Evolutionary conservation across 2,888 invertebrate species (phyloP), one percentile per base, ranked within the genome.

Genomic region (Galeopsomyia nigrocyanea): DNA sequence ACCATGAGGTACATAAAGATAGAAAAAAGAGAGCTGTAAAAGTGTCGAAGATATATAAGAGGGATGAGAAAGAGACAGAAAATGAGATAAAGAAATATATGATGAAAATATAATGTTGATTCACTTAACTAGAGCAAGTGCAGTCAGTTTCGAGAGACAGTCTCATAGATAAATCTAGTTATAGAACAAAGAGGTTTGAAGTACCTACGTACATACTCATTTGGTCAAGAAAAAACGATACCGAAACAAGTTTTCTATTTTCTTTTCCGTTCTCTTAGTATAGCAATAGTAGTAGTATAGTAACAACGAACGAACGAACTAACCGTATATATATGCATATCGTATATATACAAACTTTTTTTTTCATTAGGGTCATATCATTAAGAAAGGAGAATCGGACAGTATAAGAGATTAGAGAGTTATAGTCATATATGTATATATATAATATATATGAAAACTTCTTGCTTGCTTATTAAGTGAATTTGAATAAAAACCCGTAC

Each of bases 401-500:
- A 39, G 39, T 39, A n/a, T n/a, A n/a, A 39, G 39, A 39, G 13
- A 26, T 26, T 39, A 39, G 39, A 39, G 7, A 10, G 39, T 39
- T 49, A 49, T 22, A 49, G 39, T 19, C 22, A 51, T 61, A 49
- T 47, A 17, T 19, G 39, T 56, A 47, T 47, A 57, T 57, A 66
- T 66, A 46, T 22, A 56, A 22, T 74, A 74, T 60, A 71, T 39
- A 39, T 39, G 68, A 66, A 63, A 67, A 66, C 66, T 73, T 84
- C 83, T 39, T 39, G 86, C 86, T 86, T 85, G 85, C 85, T 86
- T 83, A 84, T 83, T 85, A 80, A 78, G 78, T 78, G 74, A 79
- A 73, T 26, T n/a, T 76, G 74, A 72, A 75, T 73, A 74, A 76
- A 86, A 84, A 86, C 82, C 83, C 85, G 84, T 86, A 86, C 85